These are phyloP conservation scores for Zophobas morio DNA, from an alignment of 1,140 invertebrate species.

Conservation along the genomic window DNA sequence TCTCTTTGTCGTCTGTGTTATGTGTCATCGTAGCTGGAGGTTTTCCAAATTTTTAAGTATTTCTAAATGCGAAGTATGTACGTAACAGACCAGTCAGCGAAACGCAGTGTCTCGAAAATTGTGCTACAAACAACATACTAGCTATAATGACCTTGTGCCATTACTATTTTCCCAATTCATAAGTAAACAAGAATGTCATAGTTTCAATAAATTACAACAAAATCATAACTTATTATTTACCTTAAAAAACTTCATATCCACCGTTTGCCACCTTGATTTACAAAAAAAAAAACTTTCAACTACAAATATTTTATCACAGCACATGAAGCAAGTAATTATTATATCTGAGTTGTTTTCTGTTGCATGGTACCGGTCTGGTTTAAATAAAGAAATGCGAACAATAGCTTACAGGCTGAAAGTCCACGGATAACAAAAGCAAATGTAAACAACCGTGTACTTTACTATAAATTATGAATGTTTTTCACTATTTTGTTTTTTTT, in stretches of 20 bases:
- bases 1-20: no score
- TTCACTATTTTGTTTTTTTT: constrained; percentile 12
- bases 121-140: no score
- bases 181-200: neutral
- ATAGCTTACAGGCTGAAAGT: constrained; percentile 13
- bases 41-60: no score
- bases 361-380: constrained; percentile 46
- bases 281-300: neutral
- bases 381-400: constrained; percentile 47
- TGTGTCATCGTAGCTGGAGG: no score
- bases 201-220: neutral
- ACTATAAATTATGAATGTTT: neutral
- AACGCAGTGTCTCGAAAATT: no score
- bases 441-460: neutral
- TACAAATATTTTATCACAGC: constrained; percentile 10
- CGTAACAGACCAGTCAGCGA: no score
- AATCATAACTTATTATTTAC: constrained; percentile 6
- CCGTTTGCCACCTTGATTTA: no score
- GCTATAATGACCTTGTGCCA: neutral
- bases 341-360: constrained; percentile 35
- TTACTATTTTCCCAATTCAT: neutral
- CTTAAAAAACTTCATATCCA: neutral
- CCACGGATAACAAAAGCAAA: constrained; percentile 26
- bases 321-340: constrained; percentile 18
- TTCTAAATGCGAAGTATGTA: no score